Evolutionary conservation across 1,140 invertebrate species (phyloP), one percentile per base, ranked within the genome.

Genomic region (Drosophila sucinea): DNA sequence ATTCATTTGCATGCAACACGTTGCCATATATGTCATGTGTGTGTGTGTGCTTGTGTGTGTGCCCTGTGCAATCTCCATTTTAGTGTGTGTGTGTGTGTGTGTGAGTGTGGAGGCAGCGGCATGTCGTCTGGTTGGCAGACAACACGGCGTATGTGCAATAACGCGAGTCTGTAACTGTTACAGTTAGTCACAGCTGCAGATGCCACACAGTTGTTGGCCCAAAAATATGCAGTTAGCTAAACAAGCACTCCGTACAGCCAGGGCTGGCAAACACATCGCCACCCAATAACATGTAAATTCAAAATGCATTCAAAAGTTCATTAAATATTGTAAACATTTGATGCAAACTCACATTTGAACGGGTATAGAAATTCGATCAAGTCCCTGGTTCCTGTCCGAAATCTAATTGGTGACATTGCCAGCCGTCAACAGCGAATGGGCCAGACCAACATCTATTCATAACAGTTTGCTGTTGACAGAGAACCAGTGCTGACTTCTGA

Each of bases 1-100:
- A 83, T 86, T 86, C 84, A 86, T 86, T 86, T 86, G 83, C 83
- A 86, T 86, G 66, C 83, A 86, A 86, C 83, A 86, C 83, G 83
- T 86, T 86, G 83, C 76, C 76, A 73, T 62, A 17, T 58, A 23
- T 29, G 8, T 8, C 8, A 1, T 55, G 51, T 55, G 27, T 55
- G 27, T 54, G 51, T 54, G 51, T 32, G 54, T 55, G 78, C 61
- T 66, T 35, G 64, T 75, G 63, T 41, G 40, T 33, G 60, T 41
- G 69, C 23, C 40, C 38, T 1, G 25, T 2, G n/a, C 58, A 29
- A 30, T 47, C 11, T 17, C 10, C 23, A 29, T 2, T 38, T 38
- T 10, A n/a, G 27, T 4, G 38, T 27, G 7, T n/a, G 32, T 35
- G 8, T n/a, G n/a, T 30, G 7, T 30, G 35, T n/a, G 4, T 44